Conservation (phyloP, 2,888 invertebrate genomes). For the Agrilus biguttatus region DNA sequence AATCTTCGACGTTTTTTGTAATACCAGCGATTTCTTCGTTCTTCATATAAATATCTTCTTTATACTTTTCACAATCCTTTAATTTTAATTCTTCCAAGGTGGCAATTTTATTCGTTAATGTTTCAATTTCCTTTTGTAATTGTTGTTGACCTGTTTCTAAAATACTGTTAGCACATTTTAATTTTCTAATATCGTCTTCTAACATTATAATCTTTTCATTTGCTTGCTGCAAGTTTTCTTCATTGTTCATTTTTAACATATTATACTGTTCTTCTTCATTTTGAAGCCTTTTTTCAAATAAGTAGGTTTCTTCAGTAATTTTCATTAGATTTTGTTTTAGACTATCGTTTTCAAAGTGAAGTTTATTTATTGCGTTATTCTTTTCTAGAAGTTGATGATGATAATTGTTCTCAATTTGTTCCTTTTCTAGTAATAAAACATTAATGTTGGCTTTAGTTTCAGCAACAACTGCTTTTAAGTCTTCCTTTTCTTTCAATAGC, state of each 20-base stretch:
- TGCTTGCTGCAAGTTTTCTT: constrained; percentile 1
- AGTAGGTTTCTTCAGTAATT: constrained; percentile 2
- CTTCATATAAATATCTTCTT: constrained; percentile 4
- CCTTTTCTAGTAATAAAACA: too few species aligned
- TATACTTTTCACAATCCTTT: constrained; percentile 4
- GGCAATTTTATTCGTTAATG: constrained; percentile 5
- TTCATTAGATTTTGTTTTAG: neutral
- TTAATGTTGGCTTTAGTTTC: too few species aligned
- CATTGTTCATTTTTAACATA: constrained; percentile 1
- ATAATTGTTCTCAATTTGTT: too few species aligned
- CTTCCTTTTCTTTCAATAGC: too few species aligned
- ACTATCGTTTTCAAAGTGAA: constrained; percentile 1
- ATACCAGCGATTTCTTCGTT: constrained; percentile 2
- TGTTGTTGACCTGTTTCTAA: constrained; percentile 13
- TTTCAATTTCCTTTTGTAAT: constrained; percentile 7
- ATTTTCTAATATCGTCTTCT: constrained; percentile 9
- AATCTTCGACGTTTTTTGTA: constrained; percentile 2
- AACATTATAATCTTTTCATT: constrained; percentile 4
- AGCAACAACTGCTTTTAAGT: too few species aligned
- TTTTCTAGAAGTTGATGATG: too few species aligned
- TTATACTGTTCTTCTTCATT: neutral
- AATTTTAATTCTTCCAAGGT: constrained; percentile 6
- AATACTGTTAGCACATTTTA: constrained; percentile 12
- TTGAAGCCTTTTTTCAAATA: constrained; percentile 5
- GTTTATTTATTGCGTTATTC: constrained; percentile 1